These are phyloP conservation scores for Philotrypesis tridentata DNA, from an alignment of 1,140 invertebrate genomes.

Conservation along the genomic window DNA sequence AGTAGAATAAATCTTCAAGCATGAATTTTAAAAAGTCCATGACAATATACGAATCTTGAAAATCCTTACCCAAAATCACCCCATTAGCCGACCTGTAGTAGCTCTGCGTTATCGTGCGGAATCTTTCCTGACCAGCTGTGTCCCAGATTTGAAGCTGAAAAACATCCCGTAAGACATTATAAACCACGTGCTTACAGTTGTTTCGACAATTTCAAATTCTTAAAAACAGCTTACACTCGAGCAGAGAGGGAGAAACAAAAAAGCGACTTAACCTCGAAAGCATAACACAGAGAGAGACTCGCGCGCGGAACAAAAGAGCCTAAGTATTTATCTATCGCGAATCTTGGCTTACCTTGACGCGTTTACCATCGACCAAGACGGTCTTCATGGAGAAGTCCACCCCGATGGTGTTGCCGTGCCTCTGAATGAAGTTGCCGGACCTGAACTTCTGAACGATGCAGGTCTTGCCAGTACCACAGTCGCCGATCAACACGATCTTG, in stretches of 20 bases:
- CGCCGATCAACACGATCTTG: slow-evolving; percentile 89
- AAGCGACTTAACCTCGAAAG: slow-evolving; percentile 24
- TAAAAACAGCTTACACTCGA: background rate
- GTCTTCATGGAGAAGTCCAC: slow-evolving; percentile 99
- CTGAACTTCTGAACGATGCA: slow-evolving; percentile 94
- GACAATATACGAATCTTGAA: background rate
- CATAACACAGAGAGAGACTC: background rate
- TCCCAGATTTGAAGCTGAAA: slow-evolving; percentile 94
- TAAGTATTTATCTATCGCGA: background rate
- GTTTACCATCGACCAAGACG: slow-evolving; percentile 91
- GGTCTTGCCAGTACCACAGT: slow-evolving; percentile 89
- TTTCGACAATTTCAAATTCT: background rate
- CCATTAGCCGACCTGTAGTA: slow-evolving; percentile 95
- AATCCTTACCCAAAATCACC: slow-evolving; percentile 83
- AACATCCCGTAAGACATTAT: slow-evolving; percentile 38
- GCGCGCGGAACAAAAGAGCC: background rate
- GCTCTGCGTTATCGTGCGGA: slow-evolving; percentile 94
- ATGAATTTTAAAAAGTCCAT: background rate
- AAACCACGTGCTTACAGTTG: too few relatives aligned
- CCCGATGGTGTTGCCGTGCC: slow-evolving; percentile 95
- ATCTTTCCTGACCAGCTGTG: slow-evolving; percentile 94
- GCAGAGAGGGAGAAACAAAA: background rate
- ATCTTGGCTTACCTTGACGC: slow-evolving; percentile 84
- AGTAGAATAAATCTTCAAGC: slow-evolving; percentile 31
- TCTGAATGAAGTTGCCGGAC: slow-evolving; percentile 93